Base-by-base conservation (phyloP, 2,888 invertebrate genomes). In the Malacosoma neustria region DNA sequence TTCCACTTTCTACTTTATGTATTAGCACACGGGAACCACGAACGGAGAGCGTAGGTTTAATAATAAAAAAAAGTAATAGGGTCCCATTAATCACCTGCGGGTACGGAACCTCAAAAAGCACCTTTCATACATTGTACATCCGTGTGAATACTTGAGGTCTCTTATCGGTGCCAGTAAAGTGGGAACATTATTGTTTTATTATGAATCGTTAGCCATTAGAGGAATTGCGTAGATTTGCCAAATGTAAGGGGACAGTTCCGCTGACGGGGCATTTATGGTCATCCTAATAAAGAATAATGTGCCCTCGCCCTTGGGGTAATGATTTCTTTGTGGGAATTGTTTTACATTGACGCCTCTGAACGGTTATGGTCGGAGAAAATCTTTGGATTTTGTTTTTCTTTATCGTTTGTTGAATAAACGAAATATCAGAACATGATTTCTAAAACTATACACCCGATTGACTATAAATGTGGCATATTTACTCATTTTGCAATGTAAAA, bases 181-280 rank as follows among this genome's bases (percentile, higher is more conserved):
- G 49, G 51, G 51, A 46, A 51, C 55, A 57, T 63, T 57, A 65
- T 63, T 64, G 66, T 65, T 66, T 66, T 64, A 66, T 65, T 66
- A 61, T 62, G 61, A 65, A 64, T 63, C 64, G 63, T 56, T 49
- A 50, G 49, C 58, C 54, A 62, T 64, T 64, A 58, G 57, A 52
- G 43, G 57, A 55, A 62, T 61, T 57, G 58, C 50, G 48, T 43
- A 46, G 57, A 58, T 60, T 57, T 51, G 51, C 47, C 48, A 47
- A 49, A 42, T 41, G 47, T 40, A 12, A 35, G 29, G 36, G 33
- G 11, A 29, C 12, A 37, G 49, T 48, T 49, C 45, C 41, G 59
- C 66, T 65, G 61, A 65, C 61, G 43, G 36, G 40, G 61, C 66
- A 49, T 61, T 64, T 65, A 65, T 54, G 56, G 57, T 56, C 57